Conservation (phyloP, 2,113 vertebrate species). For the Prolemur simus region DNA sequence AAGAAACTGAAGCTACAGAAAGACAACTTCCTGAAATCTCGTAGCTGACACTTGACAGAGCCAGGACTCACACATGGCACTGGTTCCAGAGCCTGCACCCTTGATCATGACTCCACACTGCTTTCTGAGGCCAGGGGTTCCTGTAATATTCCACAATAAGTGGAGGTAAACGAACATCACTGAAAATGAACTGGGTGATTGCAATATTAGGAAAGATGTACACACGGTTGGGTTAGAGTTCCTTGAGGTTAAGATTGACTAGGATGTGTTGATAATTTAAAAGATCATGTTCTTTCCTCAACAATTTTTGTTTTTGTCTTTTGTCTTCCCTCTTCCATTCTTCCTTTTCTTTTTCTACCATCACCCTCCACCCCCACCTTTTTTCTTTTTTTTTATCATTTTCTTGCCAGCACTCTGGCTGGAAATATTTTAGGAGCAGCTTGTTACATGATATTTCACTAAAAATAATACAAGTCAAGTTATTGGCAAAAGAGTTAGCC, state of each 20-base stretch:
- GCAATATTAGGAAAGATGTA: background rate
- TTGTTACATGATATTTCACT: conserved; percentile 70
- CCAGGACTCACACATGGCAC: accelerated
- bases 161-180: background rate
- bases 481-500: conserved; percentile 58
- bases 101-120: accelerated
- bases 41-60: background rate
- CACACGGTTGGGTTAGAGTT: background rate
- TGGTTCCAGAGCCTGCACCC: background rate
- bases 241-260: background rate
- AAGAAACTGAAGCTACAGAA: background rate
- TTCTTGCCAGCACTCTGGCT: conserved; percentile 43
- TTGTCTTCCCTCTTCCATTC: background rate
- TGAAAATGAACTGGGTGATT: background rate
- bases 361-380: background rate
- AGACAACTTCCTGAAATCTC: background rate
- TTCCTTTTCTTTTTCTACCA: background rate
- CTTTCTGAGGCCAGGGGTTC: background rate
- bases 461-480: conserved; percentile 73
- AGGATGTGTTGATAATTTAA: background rate
- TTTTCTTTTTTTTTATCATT: conserved; percentile 40
- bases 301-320: background rate
- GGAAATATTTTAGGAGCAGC: conserved; percentile 71
- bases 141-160: background rate
- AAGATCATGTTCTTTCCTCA: background rate